Base-by-base conservation (phyloP, 2,888 invertebrate genomes). In the Heliconius ismenius region DNA sequence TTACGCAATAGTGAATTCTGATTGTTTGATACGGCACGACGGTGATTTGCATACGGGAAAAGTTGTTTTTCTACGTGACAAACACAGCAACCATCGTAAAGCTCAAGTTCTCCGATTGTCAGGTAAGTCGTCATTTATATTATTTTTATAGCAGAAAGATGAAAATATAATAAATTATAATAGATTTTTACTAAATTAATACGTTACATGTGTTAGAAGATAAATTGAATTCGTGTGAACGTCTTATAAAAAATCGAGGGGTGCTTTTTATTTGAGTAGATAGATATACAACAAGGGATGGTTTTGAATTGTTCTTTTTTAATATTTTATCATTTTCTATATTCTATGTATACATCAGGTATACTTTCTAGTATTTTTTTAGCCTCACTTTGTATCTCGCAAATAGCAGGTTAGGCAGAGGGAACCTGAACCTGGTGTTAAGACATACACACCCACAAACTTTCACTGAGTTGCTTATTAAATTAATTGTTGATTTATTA, bases 51-150 rank as follows among this genome's bases (percentile, higher is more conserved):
- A 83, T 63, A 83, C 85, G 6, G 91, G 90, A 13, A 88, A 86
- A 76, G 75, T 85, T 36, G 86, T 90, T 76, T 84, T 83, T 24
- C 81, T 90, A 18, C 82, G 84, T 28, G 77, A 82, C 4, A 85
- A 85, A 73, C 80, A 79, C 75, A 82, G 82, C 67, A 83, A 83
- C 63, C 81, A 86, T 7, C 84, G 85, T 15, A 85, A 85, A 54
- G 91, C 87, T 18, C 87, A 88, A 82, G 85, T 91, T 69, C 79
- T 90, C 43, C 84, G 84, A 7, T 83, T 90, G 58, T 89, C 91
- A 73, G 90, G 91, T 90, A 81, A 79, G 85, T 84, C 54, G 68
- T 32, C 32, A 32, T 58, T 36, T 28, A 28, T 18, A 7, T 10
- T 43, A 24, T 21, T 32, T 39, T n/a, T n/a, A 58, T n/a, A 58